A percentile compares a stretch with the other conserved stretches of the same genome.
Conservation (phyloP, 2,888 invertebrate species). For the Brassicogethes aeneus region DNA sequence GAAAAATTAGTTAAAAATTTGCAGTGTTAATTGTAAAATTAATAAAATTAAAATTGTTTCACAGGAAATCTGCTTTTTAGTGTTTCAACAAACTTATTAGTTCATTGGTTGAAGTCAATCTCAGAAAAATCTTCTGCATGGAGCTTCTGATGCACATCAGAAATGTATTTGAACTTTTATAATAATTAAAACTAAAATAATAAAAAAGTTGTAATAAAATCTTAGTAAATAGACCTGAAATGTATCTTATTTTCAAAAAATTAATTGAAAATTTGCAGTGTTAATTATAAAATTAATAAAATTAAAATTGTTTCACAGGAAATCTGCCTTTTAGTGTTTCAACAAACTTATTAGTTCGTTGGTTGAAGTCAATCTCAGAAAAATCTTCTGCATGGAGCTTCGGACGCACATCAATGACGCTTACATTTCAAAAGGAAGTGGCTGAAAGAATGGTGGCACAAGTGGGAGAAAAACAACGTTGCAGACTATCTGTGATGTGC, state of each 20-base stretch:
- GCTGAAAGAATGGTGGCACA: constrained; percentile 84
- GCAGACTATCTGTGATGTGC: constrained; percentile 84
- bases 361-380: constrained; percentile 73
- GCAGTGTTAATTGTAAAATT: no score
- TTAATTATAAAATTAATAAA: no score
- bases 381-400: constrained; percentile 67
- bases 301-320: no score
- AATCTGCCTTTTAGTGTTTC: constrained; percentile 96
- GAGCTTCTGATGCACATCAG: constrained; percentile 68
- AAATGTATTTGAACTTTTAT: no score
- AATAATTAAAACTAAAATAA: no score
- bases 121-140: constrained; percentile 68
- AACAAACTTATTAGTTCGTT: constrained; percentile 83
- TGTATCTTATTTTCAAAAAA: no score
- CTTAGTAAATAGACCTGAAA: no score
- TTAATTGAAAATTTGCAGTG: no score
- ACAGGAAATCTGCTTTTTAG: constrained; percentile 83
- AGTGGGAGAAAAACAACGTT: constrained; percentile 59
- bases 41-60: no score
- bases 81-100: constrained; percentile 87
- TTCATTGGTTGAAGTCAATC: constrained; percentile 78
- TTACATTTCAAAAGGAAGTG: constrained; percentile 98
- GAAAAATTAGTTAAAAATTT: no score
- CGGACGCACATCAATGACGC: constrained; percentile 77
- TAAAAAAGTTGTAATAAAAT: no score